Conservation (phyloP, 2,888 invertebrate genomes). For the Lampropteryx suffumata region DNA sequence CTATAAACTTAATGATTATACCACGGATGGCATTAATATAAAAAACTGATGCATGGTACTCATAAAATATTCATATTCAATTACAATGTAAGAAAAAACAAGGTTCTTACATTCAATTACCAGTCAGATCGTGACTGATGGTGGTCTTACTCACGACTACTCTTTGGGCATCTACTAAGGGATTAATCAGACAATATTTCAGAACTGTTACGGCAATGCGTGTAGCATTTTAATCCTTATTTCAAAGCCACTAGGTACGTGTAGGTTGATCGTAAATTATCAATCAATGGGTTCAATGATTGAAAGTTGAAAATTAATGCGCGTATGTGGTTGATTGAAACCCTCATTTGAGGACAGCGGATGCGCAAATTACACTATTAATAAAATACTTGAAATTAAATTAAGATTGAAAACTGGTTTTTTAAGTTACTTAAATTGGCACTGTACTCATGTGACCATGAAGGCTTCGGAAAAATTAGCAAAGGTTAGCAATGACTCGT, state of each 20-base stretch:
- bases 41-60: no score
- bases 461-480: no score
- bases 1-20: no score
- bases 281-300: constrained; percentile 7
- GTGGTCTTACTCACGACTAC: constrained; percentile 21
- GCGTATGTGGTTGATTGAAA: constrained; percentile 10
- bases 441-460: no score
- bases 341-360: not conserved
- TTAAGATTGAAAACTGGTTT: no score
- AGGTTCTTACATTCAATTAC: constrained; percentile 24
- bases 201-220: not conserved
- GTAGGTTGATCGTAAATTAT: not conserved
- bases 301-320: constrained; percentile 13
- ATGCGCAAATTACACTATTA: no score
- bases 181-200: constrained; percentile 18
- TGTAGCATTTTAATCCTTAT: constrained; percentile 11
- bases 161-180: constrained; percentile 1
- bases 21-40: no score
- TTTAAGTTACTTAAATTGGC: no score
- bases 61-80: no score
- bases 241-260: not conserved
- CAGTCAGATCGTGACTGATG: constrained; percentile 19
- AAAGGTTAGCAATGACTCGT: no score
- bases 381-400: no score
- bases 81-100: no score